phyloP scores from a whole-genome alignment of 2,888 invertebrate species.

The Schizaphis graminum region DNA sequence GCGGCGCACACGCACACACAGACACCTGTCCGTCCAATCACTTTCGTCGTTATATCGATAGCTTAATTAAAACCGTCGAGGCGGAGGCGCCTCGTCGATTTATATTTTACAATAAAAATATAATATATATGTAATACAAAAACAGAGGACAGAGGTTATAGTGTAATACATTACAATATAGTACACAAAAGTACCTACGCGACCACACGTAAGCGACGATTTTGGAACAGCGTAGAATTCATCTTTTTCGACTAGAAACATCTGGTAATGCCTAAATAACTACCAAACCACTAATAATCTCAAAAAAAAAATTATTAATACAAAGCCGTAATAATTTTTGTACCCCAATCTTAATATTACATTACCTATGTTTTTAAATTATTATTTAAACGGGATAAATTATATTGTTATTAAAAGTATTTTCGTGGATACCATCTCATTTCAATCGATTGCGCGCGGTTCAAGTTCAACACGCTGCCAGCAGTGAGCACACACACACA shows the following conservation, averaged over 20 bases:
- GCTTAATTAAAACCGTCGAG: conserved; percentile 59
- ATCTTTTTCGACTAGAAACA: neutral
- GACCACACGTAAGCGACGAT: too few species aligned
- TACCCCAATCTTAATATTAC: neutral
- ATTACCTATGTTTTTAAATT: neutral
- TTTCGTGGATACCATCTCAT: neutral
- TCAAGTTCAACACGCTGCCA: conserved; percentile 10
- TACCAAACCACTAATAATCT: neutral
- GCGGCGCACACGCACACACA: neutral
- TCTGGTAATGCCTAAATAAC: neutral
- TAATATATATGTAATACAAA: neutral
- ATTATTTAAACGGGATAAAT: neutral
- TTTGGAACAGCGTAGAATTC: neutral
- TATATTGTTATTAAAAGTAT: neutral
- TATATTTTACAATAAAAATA: neutral
- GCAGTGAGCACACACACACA: neutral
- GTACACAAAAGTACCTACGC: neutral
- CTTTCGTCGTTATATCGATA: conserved; percentile 59
- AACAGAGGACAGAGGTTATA: neutral
- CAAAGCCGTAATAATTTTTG: too few species aligned
- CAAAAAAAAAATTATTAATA: neutral
- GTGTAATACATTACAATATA: neutral
- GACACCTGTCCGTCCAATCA: conserved; percentile 62
- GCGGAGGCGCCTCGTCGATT: neutral
- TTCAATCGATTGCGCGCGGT: neutral